A percentile compares a stretch with the other conserved stretches of the same genome.
These are phyloP conservation scores for Thinocorus orbignyianus DNA, from an alignment of 2,113 vertebrate genomes.

Conservation along the genomic window DNA sequence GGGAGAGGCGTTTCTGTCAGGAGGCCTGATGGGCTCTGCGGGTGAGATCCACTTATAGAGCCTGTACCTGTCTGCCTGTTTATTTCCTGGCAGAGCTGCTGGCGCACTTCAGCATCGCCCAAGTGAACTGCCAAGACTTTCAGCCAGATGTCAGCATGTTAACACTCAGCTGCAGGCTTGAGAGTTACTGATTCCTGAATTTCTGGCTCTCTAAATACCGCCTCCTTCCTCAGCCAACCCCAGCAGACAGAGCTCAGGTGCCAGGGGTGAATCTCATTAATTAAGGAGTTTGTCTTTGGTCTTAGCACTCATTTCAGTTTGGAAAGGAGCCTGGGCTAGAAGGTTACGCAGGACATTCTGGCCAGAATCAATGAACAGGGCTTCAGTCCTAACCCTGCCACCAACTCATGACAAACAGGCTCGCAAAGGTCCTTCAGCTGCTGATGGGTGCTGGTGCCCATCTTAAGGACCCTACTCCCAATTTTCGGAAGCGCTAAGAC, in stretches of 20 bases:
- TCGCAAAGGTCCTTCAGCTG: not conserved
- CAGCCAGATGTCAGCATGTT: slow-evolving; percentile 32
- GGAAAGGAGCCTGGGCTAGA: not conserved
- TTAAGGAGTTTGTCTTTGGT: not conserved
- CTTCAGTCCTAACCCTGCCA: not conserved
- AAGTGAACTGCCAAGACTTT: not conserved
- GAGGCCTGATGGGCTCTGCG: not conserved
- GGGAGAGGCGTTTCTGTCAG: not conserved
- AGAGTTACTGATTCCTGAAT: not conserved
- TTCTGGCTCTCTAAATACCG: not conserved
- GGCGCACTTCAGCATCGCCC: not conserved
- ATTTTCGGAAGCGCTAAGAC: not conserved
- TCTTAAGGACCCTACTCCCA: not conserved
- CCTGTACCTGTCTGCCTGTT: not conserved
- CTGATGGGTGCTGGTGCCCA: not conserved
- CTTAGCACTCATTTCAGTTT: not conserved
- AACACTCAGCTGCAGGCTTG: not conserved
- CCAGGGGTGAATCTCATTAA: not conserved
- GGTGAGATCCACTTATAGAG: slow-evolving; percentile 17
- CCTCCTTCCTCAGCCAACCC: not conserved
- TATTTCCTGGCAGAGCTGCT: not conserved
- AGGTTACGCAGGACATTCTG: not conserved
- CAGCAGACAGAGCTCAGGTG: not conserved
- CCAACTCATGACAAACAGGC: accelerated
- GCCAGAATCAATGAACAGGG: not conserved